These are phyloP conservation scores for Scolopax bukidnonensis DNA, from an alignment of 2,797 vertebrate genomes.

Conservation along the genomic window DNA sequence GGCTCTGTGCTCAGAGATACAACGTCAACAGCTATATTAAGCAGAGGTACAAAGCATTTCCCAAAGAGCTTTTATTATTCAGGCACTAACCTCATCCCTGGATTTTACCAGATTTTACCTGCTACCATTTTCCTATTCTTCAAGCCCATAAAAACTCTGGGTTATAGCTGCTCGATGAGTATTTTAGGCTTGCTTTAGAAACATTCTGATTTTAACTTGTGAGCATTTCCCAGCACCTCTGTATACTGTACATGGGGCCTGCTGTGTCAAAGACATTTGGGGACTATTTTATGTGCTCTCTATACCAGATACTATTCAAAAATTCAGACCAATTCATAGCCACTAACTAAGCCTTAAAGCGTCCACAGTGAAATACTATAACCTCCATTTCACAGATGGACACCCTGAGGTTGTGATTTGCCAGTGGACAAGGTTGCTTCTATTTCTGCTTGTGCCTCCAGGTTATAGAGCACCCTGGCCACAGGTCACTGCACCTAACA, in stretches of 20 bases:
- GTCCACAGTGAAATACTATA: not conserved
- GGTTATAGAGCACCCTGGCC: not conserved
- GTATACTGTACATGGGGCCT: not conserved
- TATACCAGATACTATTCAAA: not conserved
- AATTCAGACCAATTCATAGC: not conserved
- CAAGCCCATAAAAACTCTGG: not conserved
- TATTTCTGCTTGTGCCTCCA: not conserved
- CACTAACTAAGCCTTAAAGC: not conserved
- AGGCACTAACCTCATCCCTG: not conserved
- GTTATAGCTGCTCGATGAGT: not conserved
- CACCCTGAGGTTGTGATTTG: not conserved
- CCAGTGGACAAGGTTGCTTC: not conserved
- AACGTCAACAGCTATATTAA: conserved; percentile 11
- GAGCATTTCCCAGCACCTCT: not conserved
- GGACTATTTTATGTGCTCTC: not conserved
- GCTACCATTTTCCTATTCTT: not conserved
- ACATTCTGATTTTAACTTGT: not conserved
- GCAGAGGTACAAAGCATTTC: not conserved
- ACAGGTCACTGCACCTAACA: not conserved
- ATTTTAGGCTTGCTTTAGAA: not conserved
- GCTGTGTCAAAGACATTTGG: not conserved
- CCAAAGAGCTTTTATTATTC: not conserved
- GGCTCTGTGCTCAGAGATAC: not conserved
- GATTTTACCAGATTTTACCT: not conserved
- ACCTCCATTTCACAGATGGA: not conserved